A percentile compares a stretch with the other conserved stretches of the same genome.
Conservation (phyloP, 2,797 vertebrate species). For the Pristis pectinata region DNA sequence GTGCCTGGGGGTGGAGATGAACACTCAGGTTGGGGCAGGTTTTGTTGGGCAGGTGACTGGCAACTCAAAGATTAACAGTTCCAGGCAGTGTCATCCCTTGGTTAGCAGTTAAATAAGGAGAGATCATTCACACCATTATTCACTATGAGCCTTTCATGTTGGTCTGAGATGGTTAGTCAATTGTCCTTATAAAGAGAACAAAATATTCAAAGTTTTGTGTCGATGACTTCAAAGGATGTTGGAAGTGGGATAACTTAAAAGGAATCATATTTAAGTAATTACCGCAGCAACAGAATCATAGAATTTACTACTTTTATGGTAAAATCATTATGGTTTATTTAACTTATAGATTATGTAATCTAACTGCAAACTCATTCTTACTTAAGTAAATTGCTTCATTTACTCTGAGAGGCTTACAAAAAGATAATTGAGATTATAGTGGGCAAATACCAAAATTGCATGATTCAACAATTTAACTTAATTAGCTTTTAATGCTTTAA, state of each 20-base stretch:
- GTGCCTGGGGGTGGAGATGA: too few relatives aligned
- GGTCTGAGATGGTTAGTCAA: neutral
- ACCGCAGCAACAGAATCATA: neutral
- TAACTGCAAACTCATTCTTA: conserved; percentile 7
- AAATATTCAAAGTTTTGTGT: neutral
- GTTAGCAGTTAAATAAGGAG: neutral
- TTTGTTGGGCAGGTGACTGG: too few relatives aligned
- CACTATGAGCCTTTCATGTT: neutral
- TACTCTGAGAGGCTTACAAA: neutral
- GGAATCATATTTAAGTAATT: neutral
- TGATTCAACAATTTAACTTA: neutral
- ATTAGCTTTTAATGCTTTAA: conserved; percentile 15
- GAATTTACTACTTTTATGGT: neutral
- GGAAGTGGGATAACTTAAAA: neutral
- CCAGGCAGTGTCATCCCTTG: neutral
- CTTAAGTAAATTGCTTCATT: conserved; percentile 20
- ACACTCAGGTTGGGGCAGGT: too few relatives aligned
- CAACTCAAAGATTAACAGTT: too few relatives aligned
- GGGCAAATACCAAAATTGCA: neutral
- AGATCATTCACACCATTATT: neutral
- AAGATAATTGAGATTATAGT: neutral
- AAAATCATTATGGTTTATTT: neutral
- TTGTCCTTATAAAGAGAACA: neutral
- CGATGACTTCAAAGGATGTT: neutral
- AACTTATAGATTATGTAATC: conserved; percentile 16